Conservation (phyloP, 2,888 invertebrate genomes). For the Mechanitis mazaeus region DNA sequence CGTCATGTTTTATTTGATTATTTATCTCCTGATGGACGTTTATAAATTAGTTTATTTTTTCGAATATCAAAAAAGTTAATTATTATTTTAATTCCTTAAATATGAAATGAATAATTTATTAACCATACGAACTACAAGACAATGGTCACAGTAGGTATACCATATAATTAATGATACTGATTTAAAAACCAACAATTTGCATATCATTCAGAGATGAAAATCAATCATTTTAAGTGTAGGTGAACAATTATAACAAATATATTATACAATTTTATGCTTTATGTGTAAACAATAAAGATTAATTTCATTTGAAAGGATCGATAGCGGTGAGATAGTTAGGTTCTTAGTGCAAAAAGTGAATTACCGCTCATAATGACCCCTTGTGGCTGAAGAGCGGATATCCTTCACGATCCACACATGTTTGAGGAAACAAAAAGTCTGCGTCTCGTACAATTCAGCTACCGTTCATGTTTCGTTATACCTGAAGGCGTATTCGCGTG, state of each 20-base stretch:
- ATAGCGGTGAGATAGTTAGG: conserved; percentile 20
- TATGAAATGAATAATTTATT: not conserved
- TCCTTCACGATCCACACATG: conserved; percentile 54
- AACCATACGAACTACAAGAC: not conserved
- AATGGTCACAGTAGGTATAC: not conserved
- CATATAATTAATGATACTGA: not conserved
- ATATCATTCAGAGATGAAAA: not conserved
- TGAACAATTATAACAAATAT: not conserved
- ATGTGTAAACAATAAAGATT: conserved; percentile 14
- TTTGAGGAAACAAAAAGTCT: conserved; percentile 53
- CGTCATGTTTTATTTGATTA: conserved; percentile 18
- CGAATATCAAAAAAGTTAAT: not conserved
- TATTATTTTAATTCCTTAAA: not conserved
- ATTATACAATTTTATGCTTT: conserved; percentile 13
- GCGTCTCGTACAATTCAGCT: conserved; percentile 41
- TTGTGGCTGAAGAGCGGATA: conserved; percentile 61
- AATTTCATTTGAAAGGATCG: conserved; percentile 20
- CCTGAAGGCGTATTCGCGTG: conserved; percentile 57
- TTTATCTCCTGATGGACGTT: conserved; percentile 3
- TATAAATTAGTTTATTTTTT: not conserved
- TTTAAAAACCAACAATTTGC: conserved; percentile 2
- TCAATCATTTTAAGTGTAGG: conserved; percentile 4
- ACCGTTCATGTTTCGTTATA: conserved; percentile 51
- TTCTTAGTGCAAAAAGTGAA: conserved; percentile 45
- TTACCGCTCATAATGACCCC: conserved; percentile 60